phyloP scores from a whole-genome alignment of 2,113 vertebrate species.

The Petromus typicus region DNA sequence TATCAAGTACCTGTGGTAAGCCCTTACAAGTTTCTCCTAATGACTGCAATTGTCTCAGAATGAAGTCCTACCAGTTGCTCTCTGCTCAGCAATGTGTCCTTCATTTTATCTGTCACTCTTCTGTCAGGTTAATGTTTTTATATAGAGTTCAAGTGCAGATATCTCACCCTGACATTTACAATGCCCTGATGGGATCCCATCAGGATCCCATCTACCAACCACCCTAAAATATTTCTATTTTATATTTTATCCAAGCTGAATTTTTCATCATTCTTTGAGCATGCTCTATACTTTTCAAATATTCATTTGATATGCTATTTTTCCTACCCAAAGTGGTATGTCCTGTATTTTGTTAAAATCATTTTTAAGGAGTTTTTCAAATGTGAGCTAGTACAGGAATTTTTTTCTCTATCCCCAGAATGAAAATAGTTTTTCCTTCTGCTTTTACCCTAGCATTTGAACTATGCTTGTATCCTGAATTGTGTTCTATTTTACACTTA shows the following conservation, averaged over 20 bases:
- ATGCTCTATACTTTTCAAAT: background rate
- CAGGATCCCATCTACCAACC: background rate
- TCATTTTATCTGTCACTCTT: slow-evolving; percentile 33
- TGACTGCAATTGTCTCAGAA: background rate
- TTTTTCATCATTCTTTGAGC: slow-evolving; percentile 37
- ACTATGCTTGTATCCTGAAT: background rate
- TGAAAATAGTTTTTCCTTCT: background rate
- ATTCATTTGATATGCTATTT: slow-evolving; percentile 23
- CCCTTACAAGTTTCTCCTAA: background rate
- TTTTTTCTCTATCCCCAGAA: background rate
- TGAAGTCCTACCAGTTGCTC: background rate
- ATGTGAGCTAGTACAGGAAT: background rate
- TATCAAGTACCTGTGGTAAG: background rate
- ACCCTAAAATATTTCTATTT: slow-evolving; percentile 40
- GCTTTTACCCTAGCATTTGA: background rate
- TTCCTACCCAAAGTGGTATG: background rate
- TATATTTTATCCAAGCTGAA: background rate
- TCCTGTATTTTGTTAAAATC: background rate
- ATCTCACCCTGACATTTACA: slow-evolving; percentile 35
- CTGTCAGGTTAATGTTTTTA: slow-evolving; percentile 12
- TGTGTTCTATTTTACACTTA: background rate
- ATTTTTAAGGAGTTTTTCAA: slow-evolving; percentile 31
- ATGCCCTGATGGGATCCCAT: slow-evolving; percentile 8
- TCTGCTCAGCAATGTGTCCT: background rate
- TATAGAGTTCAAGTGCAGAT: slow-evolving; percentile 46